A percentile compares a stretch with the other conserved stretches of the same genome.
Conservation (phyloP, 2,113 vertebrate species). For the Serilophus lunatus region DNA sequence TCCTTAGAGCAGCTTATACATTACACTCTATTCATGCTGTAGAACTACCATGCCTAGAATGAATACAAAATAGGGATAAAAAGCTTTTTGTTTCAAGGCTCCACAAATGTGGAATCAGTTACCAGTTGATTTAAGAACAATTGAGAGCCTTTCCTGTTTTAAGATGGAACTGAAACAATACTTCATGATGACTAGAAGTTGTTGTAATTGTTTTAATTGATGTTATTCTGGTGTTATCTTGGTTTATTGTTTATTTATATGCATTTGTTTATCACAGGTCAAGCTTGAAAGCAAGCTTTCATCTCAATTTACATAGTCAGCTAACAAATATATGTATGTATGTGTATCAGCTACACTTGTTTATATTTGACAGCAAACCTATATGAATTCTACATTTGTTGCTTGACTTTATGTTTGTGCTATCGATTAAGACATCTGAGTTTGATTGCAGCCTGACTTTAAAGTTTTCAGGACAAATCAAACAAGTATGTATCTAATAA, state of each 20-base stretch:
- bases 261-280: constrained; percentile 70
- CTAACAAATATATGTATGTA: constrained; percentile 45
- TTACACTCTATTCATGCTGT: constrained; percentile 31
- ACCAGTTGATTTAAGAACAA: constrained; percentile 74
- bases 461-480: constrained; percentile 64
- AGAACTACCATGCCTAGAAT: constrained; percentile 34
- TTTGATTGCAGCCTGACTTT: constrained; percentile 75
- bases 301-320: constrained; percentile 64
- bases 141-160: constrained; percentile 73
- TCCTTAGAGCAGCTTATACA: constrained; percentile 35
- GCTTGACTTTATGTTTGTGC: constrained; percentile 70
- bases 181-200: constrained; percentile 71
- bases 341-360: constrained; percentile 59
- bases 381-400: constrained; percentile 65
- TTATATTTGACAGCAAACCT: constrained; percentile 69
- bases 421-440: constrained; percentile 76
- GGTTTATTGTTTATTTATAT: constrained; percentile 74
- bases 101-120: constrained; percentile 75
- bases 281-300: constrained; percentile 69
- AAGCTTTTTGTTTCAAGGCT: constrained; percentile 70
- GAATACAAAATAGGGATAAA: constrained; percentile 69
- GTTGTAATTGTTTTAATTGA: constrained; percentile 74
- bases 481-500: constrained; percentile 70
- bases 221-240: constrained; percentile 73
- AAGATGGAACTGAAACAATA: constrained; percentile 75